These are phyloP conservation scores for Erethizon dorsatum DNA, from an alignment of 2,797 vertebrate genomes.

Conservation along the genomic window DNA sequence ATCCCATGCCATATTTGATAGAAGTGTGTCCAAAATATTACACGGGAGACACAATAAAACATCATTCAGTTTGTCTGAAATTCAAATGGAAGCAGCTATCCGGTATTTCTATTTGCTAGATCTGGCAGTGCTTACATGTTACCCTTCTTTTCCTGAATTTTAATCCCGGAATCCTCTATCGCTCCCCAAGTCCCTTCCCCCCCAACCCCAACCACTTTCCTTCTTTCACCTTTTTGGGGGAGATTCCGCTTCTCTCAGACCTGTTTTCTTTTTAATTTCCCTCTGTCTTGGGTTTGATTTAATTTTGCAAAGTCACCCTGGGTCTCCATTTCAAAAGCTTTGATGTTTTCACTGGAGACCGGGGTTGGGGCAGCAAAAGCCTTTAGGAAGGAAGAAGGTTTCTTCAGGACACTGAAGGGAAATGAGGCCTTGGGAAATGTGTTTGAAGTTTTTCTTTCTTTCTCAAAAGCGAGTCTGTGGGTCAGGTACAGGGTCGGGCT, in stretches of 20 bases:
- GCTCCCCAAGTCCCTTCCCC: too few species aligned
- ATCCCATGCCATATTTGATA: slow-evolving; percentile 9
- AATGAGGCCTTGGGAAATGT: slow-evolving; percentile 81
- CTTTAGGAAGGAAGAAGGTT: slow-evolving; percentile 65
- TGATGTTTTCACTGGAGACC: slow-evolving; percentile 70
- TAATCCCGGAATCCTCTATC: neutral
- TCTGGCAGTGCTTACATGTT: neutral
- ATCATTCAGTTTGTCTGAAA: slow-evolving; percentile 19
- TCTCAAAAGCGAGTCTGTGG: slow-evolving; percentile 68
- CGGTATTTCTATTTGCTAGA: slow-evolving; percentile 47
- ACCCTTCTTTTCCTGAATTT: slow-evolving; percentile 56
- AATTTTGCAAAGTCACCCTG: slow-evolving; percentile 77
- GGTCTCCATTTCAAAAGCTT: slow-evolving; percentile 78
- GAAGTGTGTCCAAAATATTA: slow-evolving; percentile 33
- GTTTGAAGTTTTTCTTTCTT: slow-evolving; percentile 41
- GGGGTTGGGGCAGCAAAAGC: slow-evolving; percentile 26
- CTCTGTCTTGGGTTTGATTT: slow-evolving; percentile 72
- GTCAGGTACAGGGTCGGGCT: neutral
- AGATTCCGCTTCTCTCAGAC: slow-evolving; percentile 38
- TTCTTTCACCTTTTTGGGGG: neutral
- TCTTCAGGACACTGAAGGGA: slow-evolving; percentile 80
- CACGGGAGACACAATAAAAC: neutral
- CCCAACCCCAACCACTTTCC: neutral
- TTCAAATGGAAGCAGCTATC: slow-evolving; percentile 45
- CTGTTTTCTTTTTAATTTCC: slow-evolving; percentile 53